Base-by-base conservation (phyloP, 2,797 vertebrate genomes). In the Tadarida brasiliensis region DNA sequence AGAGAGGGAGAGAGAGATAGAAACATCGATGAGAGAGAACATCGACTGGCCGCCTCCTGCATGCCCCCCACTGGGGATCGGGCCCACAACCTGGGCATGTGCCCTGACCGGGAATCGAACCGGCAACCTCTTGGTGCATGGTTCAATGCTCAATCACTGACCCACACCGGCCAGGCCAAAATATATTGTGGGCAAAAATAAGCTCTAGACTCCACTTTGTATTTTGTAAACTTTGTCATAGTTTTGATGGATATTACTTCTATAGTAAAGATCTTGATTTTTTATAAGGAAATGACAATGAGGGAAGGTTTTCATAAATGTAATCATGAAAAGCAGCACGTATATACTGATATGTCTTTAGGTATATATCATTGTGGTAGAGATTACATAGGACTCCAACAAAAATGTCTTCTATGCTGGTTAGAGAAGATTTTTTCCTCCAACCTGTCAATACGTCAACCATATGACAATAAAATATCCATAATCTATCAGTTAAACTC, bases 221-320 rank as follows among this genome's bases (percentile, higher is more conserved):
- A 78, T 67, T 73, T 44, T 92, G 3, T 24, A 39, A 68, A 24
- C 8, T 51, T 83, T 86, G 2, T 11, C 39, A 67, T 56, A 57
- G 3, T 89, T 77, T 70, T 85, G 3, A 47, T 89, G 26, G 24
- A n/a, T 87, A 24, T 93, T 73, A 84, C 85, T 88, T 84, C 63
- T 20, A 68, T 49, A 70, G 8, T 76, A 94, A 77, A 2, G 7
- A 71, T 68, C 56, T 73, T 39, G 11, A 68, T 85, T 91, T 91
- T 9, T 71, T 83, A n/a, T 26, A 90, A 56, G 30, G 56, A 93
- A 94, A 68, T 59, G 20, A 83, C 11, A 93, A 61, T 54, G 51
- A 47, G 33, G 11, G 12, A 47, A 86, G 54, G 6, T 28, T 82
- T 77, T 88, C 76, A n/a, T n/a, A 89, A 94, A 71, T 49, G n/a